Conservation (phyloP, 2,113 vertebrate genomes). For the Elanus axillaris region DNA sequence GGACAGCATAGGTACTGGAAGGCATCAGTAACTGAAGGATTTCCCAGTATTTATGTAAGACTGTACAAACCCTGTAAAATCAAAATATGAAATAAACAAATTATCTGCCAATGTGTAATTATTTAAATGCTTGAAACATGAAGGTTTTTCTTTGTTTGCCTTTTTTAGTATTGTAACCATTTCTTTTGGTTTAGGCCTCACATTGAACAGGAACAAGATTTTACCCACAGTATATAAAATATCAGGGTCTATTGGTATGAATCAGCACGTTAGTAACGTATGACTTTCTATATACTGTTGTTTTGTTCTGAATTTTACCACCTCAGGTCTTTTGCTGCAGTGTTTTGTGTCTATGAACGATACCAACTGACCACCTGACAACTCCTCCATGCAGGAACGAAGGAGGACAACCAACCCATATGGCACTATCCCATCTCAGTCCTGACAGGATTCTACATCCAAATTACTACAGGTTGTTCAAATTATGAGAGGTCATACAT, state of each 20-base stretch:
- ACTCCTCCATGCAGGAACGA: not conserved
- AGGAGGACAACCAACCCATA: not conserved
- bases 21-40: not conserved
- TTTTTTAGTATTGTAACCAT: not conserved
- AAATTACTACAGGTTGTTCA: not conserved
- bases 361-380: not conserved
- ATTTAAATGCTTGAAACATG: not conserved
- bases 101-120: not conserved
- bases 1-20: not conserved
- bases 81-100: not conserved
- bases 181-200: not conserved
- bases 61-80: not conserved
- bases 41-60: not conserved
- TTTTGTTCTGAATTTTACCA: not conserved
- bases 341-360: not conserved
- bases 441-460: not conserved
- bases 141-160: not conserved
- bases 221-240: not conserved
- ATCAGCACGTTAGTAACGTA: not conserved
- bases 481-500: not conserved
- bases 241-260: not conserved
- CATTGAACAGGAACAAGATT: not conserved
- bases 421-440: not conserved
- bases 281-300: accelerated
- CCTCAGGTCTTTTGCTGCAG: not conserved